Conservation (phyloP, 2,888 invertebrate species). For the Leucophora obtusa region DNA sequence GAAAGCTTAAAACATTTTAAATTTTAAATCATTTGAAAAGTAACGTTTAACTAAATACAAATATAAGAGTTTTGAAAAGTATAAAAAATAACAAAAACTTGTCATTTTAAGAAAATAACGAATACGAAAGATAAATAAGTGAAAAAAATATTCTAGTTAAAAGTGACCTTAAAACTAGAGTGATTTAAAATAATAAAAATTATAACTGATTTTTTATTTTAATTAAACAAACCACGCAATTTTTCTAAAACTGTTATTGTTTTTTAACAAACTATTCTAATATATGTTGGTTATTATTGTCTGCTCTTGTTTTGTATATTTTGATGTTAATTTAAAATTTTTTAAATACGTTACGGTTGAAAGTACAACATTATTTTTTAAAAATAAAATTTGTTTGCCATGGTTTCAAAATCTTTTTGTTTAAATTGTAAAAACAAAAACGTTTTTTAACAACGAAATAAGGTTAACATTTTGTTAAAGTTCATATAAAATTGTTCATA, state of each 20-base stretch:
- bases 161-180: slow-evolving; percentile 18
- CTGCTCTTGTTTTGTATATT: slow-evolving; percentile 10
- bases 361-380: slow-evolving; percentile 37
- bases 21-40: background rate
- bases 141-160: slow-evolving; percentile 13
- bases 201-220: slow-evolving; percentile 25
- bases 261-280: slow-evolving; percentile 20
- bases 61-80: slow-evolving; percentile 13
- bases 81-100: slow-evolving; percentile 4
- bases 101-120: background rate
- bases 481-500: slow-evolving; percentile 37
- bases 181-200: background rate
- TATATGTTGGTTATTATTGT: slow-evolving; percentile 16
- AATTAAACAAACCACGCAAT: slow-evolving; percentile 35
- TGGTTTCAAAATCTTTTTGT: slow-evolving; percentile 35
- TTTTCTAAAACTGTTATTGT: background rate
- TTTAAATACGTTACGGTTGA: slow-evolving; percentile 56
- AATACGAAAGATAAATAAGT: background rate
- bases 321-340: slow-evolving; percentile 2
- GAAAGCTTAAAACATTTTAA: slow-evolving; percentile 40
- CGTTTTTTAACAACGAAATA: slow-evolving; percentile 21
- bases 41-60: background rate
- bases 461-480: slow-evolving; percentile 13
- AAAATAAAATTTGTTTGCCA: slow-evolving; percentile 32
- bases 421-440: slow-evolving; percentile 3